These are phyloP conservation scores for Albula goreensis DNA, from an alignment of 2,113 vertebrate genomes.

Conservation along the genomic window DNA sequence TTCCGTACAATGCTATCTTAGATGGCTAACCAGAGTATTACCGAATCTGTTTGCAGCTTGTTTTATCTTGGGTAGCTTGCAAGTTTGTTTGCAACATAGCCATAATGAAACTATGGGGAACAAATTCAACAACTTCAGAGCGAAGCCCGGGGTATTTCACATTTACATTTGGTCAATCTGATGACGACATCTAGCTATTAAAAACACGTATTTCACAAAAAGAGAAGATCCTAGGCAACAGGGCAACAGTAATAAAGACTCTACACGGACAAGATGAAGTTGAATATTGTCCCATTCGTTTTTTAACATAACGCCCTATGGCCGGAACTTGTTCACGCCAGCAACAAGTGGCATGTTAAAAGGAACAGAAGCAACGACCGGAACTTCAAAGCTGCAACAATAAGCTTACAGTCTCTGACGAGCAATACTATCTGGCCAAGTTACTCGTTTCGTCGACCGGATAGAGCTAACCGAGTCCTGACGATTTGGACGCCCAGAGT, in stretches of 20 bases:
- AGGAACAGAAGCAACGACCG: not conserved
- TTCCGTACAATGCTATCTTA: not conserved
- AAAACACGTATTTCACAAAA: not conserved
- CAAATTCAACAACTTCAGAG: not conserved
- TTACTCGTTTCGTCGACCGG: not conserved
- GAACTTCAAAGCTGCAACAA: not conserved
- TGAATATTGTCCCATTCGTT: not conserved
- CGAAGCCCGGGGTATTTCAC: not conserved
- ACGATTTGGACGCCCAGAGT: not conserved
- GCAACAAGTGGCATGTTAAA: not conserved
- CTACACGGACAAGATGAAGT: not conserved
- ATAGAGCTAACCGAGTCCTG: not conserved
- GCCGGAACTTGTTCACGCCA: not conserved
- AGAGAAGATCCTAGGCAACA: not conserved
- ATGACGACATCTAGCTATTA: not conserved
- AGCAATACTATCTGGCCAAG: not conserved
- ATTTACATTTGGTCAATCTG: not conserved
- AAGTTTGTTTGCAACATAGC: too few relatives aligned
- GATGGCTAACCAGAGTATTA: not conserved
- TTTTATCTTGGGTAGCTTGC: not conserved
- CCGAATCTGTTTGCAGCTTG: too few relatives aligned
- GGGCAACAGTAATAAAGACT: not conserved
- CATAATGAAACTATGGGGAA: not conserved
- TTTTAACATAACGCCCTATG: not conserved
- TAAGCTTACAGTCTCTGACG: not conserved